Percentiles rank a stretch among this genome's conserved stretches.
Conservation (phyloP, 2,113 vertebrate species). For the Emberiza fucata region DNA sequence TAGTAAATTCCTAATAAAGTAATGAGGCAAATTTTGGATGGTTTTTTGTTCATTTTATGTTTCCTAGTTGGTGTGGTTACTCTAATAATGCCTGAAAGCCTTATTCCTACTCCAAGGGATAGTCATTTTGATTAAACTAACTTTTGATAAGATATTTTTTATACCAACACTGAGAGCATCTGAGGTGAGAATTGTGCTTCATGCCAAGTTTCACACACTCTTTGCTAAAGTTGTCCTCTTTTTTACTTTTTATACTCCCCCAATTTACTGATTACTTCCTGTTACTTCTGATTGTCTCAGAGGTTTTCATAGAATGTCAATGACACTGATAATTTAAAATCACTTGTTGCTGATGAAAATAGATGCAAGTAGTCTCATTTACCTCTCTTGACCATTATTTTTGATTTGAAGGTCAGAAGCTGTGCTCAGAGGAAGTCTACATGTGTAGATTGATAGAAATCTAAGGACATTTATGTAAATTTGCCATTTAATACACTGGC, state of each 20-base stretch:
- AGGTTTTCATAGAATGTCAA: background rate
- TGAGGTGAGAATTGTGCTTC: background rate
- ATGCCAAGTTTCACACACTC: background rate
- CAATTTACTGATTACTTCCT: background rate
- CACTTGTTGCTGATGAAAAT: conserved; percentile 42
- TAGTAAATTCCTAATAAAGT: background rate
- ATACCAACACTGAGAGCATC: background rate
- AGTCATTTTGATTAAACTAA: background rate
- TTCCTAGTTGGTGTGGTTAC: background rate
- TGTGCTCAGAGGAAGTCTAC: background rate
- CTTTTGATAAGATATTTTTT: background rate
- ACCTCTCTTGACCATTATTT: background rate
- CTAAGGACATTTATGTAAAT: background rate
- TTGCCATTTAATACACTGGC: background rate
- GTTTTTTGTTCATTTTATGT: background rate
- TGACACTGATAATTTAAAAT: background rate
- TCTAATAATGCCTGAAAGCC: background rate
- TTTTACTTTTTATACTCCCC: background rate
- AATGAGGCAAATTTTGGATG: background rate
- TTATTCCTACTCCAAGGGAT: background rate
- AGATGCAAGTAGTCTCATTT: background rate
- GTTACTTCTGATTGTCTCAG: background rate
- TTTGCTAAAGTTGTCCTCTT: background rate
- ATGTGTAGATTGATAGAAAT: background rate
- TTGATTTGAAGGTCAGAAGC: background rate